Base-by-base conservation (phyloP, 1,140 invertebrate genomes). In the Pachyrhynchus sulphureomaculatus region DNA sequence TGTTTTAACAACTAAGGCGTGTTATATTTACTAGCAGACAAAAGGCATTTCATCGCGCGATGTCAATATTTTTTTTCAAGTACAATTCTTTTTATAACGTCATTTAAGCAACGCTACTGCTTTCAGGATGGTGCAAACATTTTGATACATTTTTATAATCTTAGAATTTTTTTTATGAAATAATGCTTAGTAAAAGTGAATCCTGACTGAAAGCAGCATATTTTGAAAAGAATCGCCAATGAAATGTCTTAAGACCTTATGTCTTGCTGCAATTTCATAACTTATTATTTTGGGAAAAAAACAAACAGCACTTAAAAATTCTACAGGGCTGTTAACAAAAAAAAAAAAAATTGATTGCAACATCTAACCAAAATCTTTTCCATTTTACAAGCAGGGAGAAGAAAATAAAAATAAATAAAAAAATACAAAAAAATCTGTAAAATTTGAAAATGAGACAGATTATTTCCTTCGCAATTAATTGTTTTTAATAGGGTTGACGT, bases 211-310 rank as follows among this genome's bases (percentile, higher is more conserved):
- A 66, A 68, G 63, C 52, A 54, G 64, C 57, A 56, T 59, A 53
- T 53, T 41, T 56, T 63, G 57, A 21, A 57, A 57, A 39, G 29
- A 29, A 45, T 58, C 64, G 69, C 65, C 64, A 61, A 68, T 74
- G 73, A 75, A 76, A 72, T 73, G 73, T 73, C 75, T 75, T 75
- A 69, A 69, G 69, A 75, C 68, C 72, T 71, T 74, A 71, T 72
- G 74, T 75, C 73, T 75, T 66, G 70, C 73, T 75, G 71, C 72
- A 61, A 72, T 72, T 69, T 72, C 65, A 67, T 72, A 73, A 75
- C 70, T 62, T 65, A 64, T 71, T 67, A 75, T 66, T 64, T 72
- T n/a, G n/a, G n/a, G n/a, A n/a, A n/a, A n/a, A n/a, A n/a, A 72
- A 73, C 72, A 69, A 59, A 59, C 61, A 63, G 55, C 56, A 51